Conservation (phyloP, 2,888 invertebrate species). For the Andrena hattorfiana region DNA sequence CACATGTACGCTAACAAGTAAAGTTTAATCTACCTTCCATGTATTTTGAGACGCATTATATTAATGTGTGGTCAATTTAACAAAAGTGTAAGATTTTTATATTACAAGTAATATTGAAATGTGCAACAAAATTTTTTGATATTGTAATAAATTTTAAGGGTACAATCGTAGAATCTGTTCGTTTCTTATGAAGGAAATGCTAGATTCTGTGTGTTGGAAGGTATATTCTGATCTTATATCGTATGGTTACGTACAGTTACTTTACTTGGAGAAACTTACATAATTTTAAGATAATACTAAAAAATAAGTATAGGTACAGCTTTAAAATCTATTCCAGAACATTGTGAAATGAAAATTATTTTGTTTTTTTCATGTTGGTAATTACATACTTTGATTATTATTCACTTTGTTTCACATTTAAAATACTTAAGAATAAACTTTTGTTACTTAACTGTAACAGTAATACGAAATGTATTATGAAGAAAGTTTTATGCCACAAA, state of each 20-base stretch:
- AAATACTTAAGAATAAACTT: background rate
- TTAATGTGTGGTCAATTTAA: background rate
- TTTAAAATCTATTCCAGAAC: background rate
- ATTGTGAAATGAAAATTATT: conserved; percentile 6
- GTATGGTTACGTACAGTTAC: no score
- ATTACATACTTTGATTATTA: background rate
- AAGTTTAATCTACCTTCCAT: no score
- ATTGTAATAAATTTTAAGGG: background rate
- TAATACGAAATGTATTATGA: background rate
- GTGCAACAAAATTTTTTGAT: no score
- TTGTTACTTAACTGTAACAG: no score
- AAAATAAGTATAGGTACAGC: background rate
- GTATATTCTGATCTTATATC: no score
- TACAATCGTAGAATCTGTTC: background rate
- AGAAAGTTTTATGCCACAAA: background rate
- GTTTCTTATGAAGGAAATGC: no score
- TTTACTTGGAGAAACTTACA: background rate
- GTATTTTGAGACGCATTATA: no score
- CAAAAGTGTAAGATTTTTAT: background rate
- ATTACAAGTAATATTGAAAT: no score
- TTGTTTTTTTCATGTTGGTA: background rate
- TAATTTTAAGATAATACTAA: background rate
- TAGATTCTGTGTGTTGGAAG: no score
- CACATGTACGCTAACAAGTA: no score
- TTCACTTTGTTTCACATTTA: conserved; percentile 3